Evolutionary conservation across 1,140 invertebrate genomes (phyloP), one percentile per base, ranked within the genome.

Genomic region (Ceratitis capitata): DNA sequence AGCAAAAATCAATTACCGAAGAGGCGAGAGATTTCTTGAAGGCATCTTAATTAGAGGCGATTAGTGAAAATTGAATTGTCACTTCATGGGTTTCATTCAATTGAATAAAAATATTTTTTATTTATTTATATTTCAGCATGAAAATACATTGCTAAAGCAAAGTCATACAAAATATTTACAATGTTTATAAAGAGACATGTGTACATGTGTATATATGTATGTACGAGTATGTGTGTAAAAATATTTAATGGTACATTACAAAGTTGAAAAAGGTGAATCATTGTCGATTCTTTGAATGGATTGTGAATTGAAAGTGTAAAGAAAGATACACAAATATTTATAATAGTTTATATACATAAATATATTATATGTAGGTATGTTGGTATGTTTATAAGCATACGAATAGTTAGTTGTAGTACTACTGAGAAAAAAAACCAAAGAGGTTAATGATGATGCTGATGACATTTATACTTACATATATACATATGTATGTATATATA

Each of bases 1-100:
- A 78, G 69, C 69, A 39, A 45, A 78, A 78, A 78, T 78, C 69
- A 78, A 78, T 78, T 78, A 78, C 32, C n/a, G 10, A 78, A 45
- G 39, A 45, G 39, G 69, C 69, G n/a, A 45, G 19, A 78, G 45
- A 78, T 78, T 78, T 78, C 9, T n/a, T 78, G 10, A 78, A 78
- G 69, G 39, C 35, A 78, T 78, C 69, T 78, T 78, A 78, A 42
- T 78, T 78, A 78, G 69, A 23, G 69, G 69, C 32, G 69, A 78
- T 78, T 78, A 78, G 69, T 78, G 39, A 78, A 78, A 78, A 45
- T 78, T 78, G 69, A 78, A 78, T 78, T 78, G 69, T 78, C 69
- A 78, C 23, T 78, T 78, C n/a, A 78, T 78, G 35, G 69, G 39
- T 78, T 78, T 78, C 69, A 78, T 19, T 78, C 69, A 78, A 45